These are phyloP conservation scores for Chironex yamaguchii DNA, from an alignment of 30 jellyfish, hydroid and myxozoan genomes.

Conservation along the genomic window DNA sequence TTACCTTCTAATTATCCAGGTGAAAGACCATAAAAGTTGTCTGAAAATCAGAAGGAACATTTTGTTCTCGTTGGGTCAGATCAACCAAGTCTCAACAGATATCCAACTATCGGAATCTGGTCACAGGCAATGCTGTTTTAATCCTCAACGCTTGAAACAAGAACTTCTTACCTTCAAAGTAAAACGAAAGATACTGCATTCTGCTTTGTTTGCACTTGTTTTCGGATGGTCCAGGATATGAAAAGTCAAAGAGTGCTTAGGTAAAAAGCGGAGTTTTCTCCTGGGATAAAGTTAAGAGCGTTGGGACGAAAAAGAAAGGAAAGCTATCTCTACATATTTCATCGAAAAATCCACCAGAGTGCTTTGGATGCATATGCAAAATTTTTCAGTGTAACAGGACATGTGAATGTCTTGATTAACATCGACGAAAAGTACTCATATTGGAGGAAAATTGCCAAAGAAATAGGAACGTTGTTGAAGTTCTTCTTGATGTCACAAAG, in stretches of 20 bases:
- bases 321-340: slow-evolving; percentile 38
- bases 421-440: neutral
- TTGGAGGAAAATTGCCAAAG: neutral
- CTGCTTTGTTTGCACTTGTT: slow-evolving; percentile 28
- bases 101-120: slow-evolving; percentile 2
- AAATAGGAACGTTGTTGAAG: slow-evolving; percentile 10
- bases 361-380: slow-evolving; percentile 1
- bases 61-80: slow-evolving; percentile 5
- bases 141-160: slow-evolving; percentile 18
- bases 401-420: slow-evolving; percentile 6
- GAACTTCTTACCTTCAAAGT: slow-evolving; percentile 16
- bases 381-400: neutral
- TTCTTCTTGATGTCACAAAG: slow-evolving; percentile 37
- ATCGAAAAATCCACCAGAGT: slow-evolving; percentile 8
- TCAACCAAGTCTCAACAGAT: slow-evolving; percentile 39
- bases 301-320: slow-evolving; percentile 4
- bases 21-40: slow-evolving; percentile 1
- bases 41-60: slow-evolving; percentile 16
- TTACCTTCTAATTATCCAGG: slow-evolving; percentile 34
- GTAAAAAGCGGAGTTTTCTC: slow-evolving; percentile 2
- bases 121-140: slow-evolving; percentile 37
- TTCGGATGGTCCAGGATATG: slow-evolving; percentile 20
- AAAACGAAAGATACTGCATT: slow-evolving; percentile 27
- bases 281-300: slow-evolving; percentile 14
- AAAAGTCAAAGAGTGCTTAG: slow-evolving; percentile 21